phyloP scores from a whole-genome alignment of 2,797 vertebrate species.

The Sparidentex hasta region DNA sequence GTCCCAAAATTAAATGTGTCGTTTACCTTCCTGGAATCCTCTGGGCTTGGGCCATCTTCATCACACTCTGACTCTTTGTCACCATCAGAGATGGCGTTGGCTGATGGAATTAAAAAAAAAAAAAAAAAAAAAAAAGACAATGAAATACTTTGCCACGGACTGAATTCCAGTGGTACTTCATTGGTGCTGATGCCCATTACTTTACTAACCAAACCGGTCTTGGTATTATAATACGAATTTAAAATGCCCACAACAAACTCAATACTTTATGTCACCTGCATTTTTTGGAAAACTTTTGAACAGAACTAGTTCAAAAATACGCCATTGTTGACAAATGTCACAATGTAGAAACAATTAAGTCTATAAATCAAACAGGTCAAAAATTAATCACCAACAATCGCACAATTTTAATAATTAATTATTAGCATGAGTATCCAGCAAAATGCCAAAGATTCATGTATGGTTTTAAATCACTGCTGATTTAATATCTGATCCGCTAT shows the following conservation, averaged over 20 bases:
- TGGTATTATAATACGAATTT: neutral
- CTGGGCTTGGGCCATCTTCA: constrained; percentile 92
- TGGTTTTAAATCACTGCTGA: too few relatives aligned
- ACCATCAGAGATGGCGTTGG: constrained; percentile 93
- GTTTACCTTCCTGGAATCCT: constrained; percentile 95
- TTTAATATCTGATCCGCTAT: too few relatives aligned
- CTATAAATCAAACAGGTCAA: neutral
- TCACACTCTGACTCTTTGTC: constrained; percentile 97
- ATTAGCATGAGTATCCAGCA: neutral
- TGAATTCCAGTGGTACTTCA: neutral
- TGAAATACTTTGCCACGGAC: constrained; percentile 3
- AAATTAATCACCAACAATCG: neutral
- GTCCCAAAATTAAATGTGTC: neutral
- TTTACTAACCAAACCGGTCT: neutral
- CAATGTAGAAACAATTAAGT: neutral
- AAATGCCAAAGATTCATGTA: too few relatives aligned
- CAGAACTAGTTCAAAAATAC: neutral
- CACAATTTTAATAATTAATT: too few relatives aligned
- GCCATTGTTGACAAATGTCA: neutral
- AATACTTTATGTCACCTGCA: neutral
- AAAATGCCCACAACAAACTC: neutral
- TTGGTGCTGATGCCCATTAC: neutral
- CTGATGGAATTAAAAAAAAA: constrained; percentile 84
- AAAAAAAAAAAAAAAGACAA: constrained; percentile 1
- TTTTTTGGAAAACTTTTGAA: neutral